Conservation (phyloP, 1,140 invertebrate genomes). For the Listronotus oregonensis region DNA sequence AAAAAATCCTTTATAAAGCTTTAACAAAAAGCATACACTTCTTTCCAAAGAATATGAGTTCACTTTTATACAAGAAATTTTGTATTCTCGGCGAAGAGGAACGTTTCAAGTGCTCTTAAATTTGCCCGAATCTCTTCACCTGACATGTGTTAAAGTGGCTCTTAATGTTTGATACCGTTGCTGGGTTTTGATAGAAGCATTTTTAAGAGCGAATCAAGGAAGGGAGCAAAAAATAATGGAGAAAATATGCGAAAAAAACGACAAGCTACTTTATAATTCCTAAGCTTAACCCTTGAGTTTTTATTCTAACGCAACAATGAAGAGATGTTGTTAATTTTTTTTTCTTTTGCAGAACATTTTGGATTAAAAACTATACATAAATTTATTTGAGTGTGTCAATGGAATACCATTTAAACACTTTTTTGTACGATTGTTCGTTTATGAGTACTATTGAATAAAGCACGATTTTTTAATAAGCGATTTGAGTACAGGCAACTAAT, state of each 20-base stretch:
- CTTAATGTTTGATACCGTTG: slow-evolving; percentile 33
- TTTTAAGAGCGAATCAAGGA: slow-evolving; percentile 28
- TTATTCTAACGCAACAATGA: not conserved
- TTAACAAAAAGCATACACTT: slow-evolving; percentile 16
- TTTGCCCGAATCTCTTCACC: slow-evolving; percentile 32
- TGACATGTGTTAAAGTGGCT: slow-evolving; percentile 35
- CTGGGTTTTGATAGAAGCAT: slow-evolving; percentile 30
- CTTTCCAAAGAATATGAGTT: slow-evolving; percentile 4
- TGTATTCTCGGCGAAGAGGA: slow-evolving; percentile 19
- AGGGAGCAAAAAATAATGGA: slow-evolving; percentile 19
- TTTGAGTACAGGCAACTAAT: no score
- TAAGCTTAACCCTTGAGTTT: not conserved
- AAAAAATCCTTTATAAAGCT: slow-evolving; percentile 13
- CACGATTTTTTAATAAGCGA: no score
- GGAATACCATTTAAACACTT: no score
- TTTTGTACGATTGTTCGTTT: no score
- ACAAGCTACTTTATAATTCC: not conserved
- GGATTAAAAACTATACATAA: no score
- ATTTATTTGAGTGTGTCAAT: no score
- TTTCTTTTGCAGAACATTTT: no score
- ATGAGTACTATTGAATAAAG: no score
- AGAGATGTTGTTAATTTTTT: no score
- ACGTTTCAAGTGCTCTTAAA: slow-evolving; percentile 17
- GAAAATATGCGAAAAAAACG: slow-evolving; percentile 6
- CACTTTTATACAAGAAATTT: slow-evolving; percentile 22